A percentile compares a stretch with the other conserved stretches of the same genome.
Conservation (phyloP, 2,113 vertebrate genomes). For the Melanostigma gelatinosum region DNA sequence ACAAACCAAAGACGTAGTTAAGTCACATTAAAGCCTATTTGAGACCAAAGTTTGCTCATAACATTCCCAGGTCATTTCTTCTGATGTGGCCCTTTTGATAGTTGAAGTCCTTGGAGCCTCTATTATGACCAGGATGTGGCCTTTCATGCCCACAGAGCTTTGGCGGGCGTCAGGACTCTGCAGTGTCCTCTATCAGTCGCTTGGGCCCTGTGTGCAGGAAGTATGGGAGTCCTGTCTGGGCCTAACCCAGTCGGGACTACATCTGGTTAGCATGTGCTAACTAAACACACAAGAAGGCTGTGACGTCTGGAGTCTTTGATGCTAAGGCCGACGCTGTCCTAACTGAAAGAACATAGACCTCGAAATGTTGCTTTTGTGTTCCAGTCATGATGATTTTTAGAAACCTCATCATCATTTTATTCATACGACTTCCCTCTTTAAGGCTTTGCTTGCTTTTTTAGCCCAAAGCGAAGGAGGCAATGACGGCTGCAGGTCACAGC, state of each 20-base stretch:
- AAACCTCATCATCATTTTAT: background rate
- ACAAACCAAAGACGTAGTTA: background rate
- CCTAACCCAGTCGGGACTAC: conserved; percentile 24
- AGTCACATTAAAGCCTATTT: background rate
- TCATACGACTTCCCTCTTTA: background rate
- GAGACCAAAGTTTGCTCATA: background rate
- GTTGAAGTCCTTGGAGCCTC: conserved; percentile 33
- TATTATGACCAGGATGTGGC: conserved; percentile 63
- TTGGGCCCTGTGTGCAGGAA: conserved; percentile 46
- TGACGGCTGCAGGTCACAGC: conserved; percentile 1
- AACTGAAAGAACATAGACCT: background rate
- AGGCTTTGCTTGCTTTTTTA: background rate
- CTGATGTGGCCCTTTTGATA: conserved; percentile 4
- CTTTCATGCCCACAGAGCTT: conserved; percentile 27
- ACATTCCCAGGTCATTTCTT: background rate
- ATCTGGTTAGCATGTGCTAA: conserved; percentile 69
- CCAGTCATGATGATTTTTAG: background rate
- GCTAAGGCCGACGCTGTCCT: background rate
- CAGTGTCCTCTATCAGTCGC: conserved; percentile 52
- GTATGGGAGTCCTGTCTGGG: conserved; percentile 18
- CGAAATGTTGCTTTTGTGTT: background rate
- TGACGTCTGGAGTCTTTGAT: conserved; percentile 14
- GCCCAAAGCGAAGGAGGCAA: background rate
- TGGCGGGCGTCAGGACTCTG: conserved; percentile 30
- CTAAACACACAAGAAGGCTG: background rate